Conservation (phyloP, 2,888 invertebrate genomes). For the Tetranychus truncatus region DNA sequence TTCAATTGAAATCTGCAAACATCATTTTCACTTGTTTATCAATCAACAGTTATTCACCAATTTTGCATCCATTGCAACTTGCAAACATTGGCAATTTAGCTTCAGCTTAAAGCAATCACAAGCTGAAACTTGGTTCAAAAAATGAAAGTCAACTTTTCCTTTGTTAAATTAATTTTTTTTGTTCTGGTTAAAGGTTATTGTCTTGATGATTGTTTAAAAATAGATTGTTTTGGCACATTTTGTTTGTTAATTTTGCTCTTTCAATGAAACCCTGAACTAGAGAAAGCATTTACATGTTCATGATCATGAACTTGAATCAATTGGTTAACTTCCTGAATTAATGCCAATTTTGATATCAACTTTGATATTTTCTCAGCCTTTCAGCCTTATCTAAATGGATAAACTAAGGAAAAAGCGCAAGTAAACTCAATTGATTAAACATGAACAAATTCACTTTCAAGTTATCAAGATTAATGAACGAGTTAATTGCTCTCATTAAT, state of each 20-base stretch:
- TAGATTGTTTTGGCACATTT: too few species aligned
- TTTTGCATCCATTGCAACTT: too few species aligned
- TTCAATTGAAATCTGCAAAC: not conserved
- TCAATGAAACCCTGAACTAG: too few species aligned
- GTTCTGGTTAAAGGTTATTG: not conserved
- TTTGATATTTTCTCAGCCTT: not conserved
- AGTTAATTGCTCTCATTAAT: too few species aligned
- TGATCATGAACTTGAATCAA: not conserved
- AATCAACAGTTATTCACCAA: too few species aligned
- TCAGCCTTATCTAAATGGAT: not conserved
- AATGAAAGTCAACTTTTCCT: not conserved
- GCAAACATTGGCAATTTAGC: too few species aligned
- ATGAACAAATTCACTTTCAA: too few species aligned
- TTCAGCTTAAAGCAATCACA: too few species aligned
- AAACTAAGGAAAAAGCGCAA: not conserved
- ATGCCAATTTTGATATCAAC: not conserved
- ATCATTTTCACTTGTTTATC: too few species aligned
- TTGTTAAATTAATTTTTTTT: not conserved
- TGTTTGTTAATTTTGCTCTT: too few species aligned
- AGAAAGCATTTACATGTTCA: not conserved
- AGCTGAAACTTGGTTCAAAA: too few species aligned
- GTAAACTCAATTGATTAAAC: not conserved
- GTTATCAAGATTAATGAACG: too few species aligned
- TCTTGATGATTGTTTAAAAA: not conserved
- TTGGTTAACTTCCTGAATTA: not conserved